These are phyloP conservation scores for Ramazzottius varieornatus DNA, from an alignment of 2,888 invertebrate genomes.

Conservation along the genomic window DNA sequence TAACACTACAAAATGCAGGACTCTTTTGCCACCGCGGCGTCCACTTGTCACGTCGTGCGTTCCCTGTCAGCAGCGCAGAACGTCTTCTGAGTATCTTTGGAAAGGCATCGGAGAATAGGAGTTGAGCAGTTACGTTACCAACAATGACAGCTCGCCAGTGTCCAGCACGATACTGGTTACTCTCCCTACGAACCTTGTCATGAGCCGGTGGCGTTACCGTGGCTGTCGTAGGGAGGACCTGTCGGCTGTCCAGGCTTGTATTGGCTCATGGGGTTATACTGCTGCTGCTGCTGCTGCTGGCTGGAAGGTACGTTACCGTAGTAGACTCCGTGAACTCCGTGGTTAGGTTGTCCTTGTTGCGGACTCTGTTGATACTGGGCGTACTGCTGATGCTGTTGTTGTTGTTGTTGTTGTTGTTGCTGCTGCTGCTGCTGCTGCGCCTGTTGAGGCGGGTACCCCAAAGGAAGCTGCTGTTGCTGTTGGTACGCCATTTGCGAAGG, in stretches of 20 bases:
- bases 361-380: neutral
- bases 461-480: neutral
- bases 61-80: too few relatives aligned
- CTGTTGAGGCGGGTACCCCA: neutral
- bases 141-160: neutral
- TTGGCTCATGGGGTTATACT: neutral
- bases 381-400: neutral
- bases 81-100: conserved; percentile 4
- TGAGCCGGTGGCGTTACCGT: too few relatives aligned
- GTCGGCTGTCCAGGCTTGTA: neutral
- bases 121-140: neutral
- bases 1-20: too few relatives aligned
- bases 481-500: neutral
- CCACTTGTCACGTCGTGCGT: too few relatives aligned
- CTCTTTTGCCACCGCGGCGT: too few relatives aligned
- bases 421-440: neutral
- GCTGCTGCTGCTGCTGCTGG: neutral
- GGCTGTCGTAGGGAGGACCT: too few relatives aligned
- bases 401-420: neutral
- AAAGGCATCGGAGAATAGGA: conserved; percentile 1
- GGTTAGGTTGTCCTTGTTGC: neutral
- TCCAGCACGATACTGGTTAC: too few relatives aligned
- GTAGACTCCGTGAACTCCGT: neutral
- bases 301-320: neutral
- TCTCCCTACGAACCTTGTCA: neutral